These are phyloP conservation scores for Cydia amplana DNA, from an alignment of 1,140 invertebrate genomes.

Conservation along the genomic window DNA sequence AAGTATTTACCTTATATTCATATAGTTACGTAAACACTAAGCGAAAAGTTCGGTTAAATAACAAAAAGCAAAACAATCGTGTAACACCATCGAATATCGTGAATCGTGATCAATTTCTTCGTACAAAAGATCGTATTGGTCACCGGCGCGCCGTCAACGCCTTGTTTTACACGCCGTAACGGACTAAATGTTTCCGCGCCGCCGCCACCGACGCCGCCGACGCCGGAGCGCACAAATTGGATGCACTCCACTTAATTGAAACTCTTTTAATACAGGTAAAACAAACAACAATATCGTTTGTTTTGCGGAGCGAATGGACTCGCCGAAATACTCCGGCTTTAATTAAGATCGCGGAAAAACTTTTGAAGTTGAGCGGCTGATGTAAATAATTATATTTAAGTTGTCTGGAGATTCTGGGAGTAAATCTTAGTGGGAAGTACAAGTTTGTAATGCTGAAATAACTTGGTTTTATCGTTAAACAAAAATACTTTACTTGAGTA, in stretches of 20 bases:
- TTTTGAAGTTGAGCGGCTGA: neutral
- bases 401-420: neutral
- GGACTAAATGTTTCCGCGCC: slow-evolving; percentile 5
- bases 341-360: slow-evolving; percentile 14
- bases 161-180: slow-evolving; percentile 12
- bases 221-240: slow-evolving; percentile 19
- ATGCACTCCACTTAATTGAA: slow-evolving; percentile 30
- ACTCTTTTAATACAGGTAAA: slow-evolving; percentile 25
- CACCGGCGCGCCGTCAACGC: neutral
- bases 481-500: neutral
- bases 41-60: neutral
- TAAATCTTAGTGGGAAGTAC: neutral
- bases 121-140: neutral
- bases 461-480: neutral
- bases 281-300: slow-evolving; percentile 30
- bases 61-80: neutral
- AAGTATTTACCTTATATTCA: too few relatives aligned
- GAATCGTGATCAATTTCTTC: neutral
- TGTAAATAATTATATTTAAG: slow-evolving; percentile 20
- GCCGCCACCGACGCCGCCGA: neutral
- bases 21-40: too few relatives aligned
- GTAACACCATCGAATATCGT: neutral
- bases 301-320: neutral
- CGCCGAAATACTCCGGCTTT: neutral
- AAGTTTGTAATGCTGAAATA: neutral